phyloP scores from a whole-genome alignment of 2,113 vertebrate genomes.

The Empidonax alnorum region DNA sequence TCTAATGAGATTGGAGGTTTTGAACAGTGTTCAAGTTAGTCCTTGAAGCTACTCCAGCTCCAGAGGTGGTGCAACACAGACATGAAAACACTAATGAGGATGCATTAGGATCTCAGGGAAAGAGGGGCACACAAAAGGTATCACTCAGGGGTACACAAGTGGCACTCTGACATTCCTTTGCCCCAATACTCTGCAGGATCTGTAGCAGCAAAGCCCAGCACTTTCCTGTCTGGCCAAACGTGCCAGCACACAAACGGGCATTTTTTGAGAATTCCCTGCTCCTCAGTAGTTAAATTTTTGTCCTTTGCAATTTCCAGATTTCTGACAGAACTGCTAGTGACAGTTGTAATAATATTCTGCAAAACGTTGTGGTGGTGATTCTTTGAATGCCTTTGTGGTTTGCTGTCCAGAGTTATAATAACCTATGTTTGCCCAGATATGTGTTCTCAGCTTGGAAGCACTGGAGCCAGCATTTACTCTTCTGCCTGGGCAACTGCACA shows the following conservation, averaged over 20 bases:
- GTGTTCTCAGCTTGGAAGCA: constrained; percentile 44
- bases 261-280: constrained; percentile 41
- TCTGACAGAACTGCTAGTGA: constrained; percentile 61
- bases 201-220: background rate
- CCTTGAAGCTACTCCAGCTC: background rate
- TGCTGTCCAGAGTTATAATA: constrained; percentile 63
- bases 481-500: background rate
- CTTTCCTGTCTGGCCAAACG: background rate
- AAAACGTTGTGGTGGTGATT: constrained; percentile 67
- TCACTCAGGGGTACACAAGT: background rate
- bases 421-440: constrained; percentile 60
- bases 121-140: background rate
- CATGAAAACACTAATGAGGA: background rate
- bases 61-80: background rate
- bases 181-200: background rate
- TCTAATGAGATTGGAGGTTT: background rate
- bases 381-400: constrained; percentile 69
- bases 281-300: constrained; percentile 56
- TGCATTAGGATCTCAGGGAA: background rate
- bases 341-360: constrained; percentile 67
- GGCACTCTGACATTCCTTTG: background rate
- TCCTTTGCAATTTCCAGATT: constrained; percentile 56
- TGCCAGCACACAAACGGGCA: background rate
- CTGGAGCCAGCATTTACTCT: constrained; percentile 1
- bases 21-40: background rate